A percentile compares a stretch with the other conserved stretches of the same genome.
Conservation (phyloP, 2,797 vertebrate species). For the Microctenopoma stevenorrisi region DNA sequence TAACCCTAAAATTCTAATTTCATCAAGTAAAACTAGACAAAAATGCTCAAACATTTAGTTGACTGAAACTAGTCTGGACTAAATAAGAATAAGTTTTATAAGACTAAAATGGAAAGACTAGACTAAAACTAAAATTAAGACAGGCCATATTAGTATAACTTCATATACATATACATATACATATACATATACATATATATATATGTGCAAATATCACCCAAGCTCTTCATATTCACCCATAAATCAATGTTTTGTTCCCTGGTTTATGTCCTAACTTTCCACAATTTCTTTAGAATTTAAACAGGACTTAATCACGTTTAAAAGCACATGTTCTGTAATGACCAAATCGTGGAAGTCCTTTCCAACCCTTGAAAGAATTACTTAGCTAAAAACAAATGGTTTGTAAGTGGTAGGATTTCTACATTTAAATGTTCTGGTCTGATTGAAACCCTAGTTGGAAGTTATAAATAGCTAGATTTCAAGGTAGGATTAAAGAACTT, state of each 20-base stretch:
- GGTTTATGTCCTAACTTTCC: not conserved
- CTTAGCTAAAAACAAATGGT: not conserved
- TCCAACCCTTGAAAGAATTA: not conserved
- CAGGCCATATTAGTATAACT: no score
- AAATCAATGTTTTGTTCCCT: conserved; percentile 9
- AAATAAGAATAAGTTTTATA: no score
- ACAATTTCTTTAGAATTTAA: not conserved
- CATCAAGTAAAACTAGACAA: no score
- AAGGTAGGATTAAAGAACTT: conserved; percentile 18
- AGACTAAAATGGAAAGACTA: no score
- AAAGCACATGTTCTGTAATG: conserved; percentile 17
- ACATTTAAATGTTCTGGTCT: conserved; percentile 30
- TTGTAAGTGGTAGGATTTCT: conserved; percentile 15
- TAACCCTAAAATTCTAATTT: no score
- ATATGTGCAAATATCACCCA: not conserved
- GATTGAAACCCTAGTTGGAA: conserved; percentile 31
- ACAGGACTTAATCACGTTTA: not conserved
- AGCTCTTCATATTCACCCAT: not conserved
- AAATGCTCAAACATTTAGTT: no score
- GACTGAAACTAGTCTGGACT: no score
- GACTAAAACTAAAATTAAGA: no score
- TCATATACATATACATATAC: no score
- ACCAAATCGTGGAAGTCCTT: conserved; percentile 6
- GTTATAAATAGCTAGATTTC: conserved; percentile 40
- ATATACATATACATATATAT: no score